Conservation (phyloP, 2,113 vertebrate genomes). For the Varanus komodoensis region DNA sequence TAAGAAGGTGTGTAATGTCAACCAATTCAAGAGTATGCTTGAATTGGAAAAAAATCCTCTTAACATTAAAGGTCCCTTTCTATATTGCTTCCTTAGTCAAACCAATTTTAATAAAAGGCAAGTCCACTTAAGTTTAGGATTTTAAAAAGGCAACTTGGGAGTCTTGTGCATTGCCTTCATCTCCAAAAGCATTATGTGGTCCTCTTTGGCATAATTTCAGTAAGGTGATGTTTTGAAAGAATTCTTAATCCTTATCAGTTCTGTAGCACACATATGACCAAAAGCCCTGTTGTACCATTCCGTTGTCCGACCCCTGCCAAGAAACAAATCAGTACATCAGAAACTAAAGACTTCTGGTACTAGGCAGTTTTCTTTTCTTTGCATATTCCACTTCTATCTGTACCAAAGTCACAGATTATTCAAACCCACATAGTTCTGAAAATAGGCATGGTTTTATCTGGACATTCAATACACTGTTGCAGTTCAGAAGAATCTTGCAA, state of each 20-base stretch:
- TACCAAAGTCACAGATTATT: neutral
- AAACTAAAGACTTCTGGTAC: neutral
- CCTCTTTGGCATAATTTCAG: constrained; percentile 48
- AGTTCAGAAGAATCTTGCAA: neutral
- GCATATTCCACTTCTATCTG: neutral
- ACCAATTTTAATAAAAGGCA: neutral
- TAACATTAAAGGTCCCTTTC: neutral
- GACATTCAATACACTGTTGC: neutral
- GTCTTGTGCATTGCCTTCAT: neutral
- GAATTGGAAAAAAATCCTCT: neutral
- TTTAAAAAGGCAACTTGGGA: neutral
- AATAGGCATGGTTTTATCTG: neutral
- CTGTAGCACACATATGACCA: constrained; percentile 76
- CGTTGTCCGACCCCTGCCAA: constrained; percentile 79
- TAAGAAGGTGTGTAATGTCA: neutral
- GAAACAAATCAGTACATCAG: neutral
- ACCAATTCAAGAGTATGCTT: neutral
- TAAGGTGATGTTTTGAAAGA: constrained; percentile 66
- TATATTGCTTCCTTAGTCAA: neutral
- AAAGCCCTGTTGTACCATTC: constrained; percentile 82
- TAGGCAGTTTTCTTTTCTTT: neutral
- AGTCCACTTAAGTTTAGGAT: neutral
- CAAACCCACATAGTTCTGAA: neutral
- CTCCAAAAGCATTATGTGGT: constrained; percentile 47
- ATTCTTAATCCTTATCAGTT: constrained; percentile 75